Evolutionary conservation across 2,888 invertebrate genomes (phyloP).

Genomic region (Plebejus anna): DNA sequence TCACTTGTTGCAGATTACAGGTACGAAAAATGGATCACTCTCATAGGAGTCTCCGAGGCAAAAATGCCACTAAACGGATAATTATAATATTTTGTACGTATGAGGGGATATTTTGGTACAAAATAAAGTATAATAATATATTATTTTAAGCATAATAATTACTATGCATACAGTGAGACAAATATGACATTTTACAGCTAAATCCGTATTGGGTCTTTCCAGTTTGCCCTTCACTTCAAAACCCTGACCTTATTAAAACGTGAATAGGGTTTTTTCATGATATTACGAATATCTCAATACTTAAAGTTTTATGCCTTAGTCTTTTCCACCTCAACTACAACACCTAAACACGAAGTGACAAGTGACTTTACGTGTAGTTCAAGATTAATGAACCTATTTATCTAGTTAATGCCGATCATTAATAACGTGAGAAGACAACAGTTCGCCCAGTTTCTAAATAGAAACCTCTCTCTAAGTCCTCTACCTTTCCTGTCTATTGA

Average conservation of each 20-base stretch:
- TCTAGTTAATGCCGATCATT: slow-evolving; percentile 10
- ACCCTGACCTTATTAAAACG: not conserved
- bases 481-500: not conserved
- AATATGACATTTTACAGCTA: not conserved
- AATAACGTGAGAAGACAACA: slow-evolving; percentile 2
- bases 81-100: no score
- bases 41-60: no score
- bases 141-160: no score
- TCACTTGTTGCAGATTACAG: no score
- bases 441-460: not conserved
- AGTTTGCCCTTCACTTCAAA: not conserved
- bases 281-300: not conserved
- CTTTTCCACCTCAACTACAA: not conserved
- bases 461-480: not conserved
- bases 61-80: no score
- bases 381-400: slow-evolving; percentile 12
- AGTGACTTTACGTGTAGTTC: not conserved
- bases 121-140: no score
- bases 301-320: no score
- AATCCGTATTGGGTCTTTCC: not conserved
- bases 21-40: no score
- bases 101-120: no score
- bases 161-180: not conserved
- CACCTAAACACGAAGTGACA: not conserved
- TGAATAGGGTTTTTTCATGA: not conserved